Conservation (phyloP, 2,113 vertebrate species). For the Cyrtonyx montezumae region DNA sequence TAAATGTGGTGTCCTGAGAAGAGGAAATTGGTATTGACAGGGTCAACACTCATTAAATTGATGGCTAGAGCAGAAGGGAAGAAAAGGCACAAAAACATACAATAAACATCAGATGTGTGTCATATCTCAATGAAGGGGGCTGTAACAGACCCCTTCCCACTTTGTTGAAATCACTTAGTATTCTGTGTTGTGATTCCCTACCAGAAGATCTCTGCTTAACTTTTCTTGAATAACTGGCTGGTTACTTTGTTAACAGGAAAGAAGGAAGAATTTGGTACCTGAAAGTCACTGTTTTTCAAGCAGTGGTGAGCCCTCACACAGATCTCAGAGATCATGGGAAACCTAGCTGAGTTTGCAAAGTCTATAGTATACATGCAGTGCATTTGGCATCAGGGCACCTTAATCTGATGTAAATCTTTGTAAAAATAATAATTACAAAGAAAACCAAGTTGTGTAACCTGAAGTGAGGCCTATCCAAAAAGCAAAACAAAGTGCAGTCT, state of each 20-base stretch:
- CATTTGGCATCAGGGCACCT: not conserved
- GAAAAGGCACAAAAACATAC: not conserved
- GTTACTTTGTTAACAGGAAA: slow-evolving; percentile 25
- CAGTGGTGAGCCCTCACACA: not conserved
- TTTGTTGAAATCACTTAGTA: slow-evolving; percentile 50
- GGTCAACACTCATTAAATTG: slow-evolving; percentile 71
- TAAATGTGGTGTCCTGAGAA: slow-evolving; percentile 62
- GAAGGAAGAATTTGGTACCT: not conserved
- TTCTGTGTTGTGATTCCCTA: slow-evolving; percentile 12
- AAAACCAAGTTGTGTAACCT: not conserved
- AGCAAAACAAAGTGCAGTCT: not conserved
- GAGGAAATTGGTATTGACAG: slow-evolving; percentile 77
- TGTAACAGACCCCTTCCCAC: not conserved
- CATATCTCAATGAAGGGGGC: slow-evolving; percentile 29
- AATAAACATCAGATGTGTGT: slow-evolving; percentile 26
- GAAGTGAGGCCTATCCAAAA: not conserved
- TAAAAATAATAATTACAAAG: slow-evolving; percentile 1
- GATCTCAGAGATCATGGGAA: slow-evolving; percentile 14
- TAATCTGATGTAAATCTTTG: not conserved
- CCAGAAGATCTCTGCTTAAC: slow-evolving; percentile 4
- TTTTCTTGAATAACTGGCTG: slow-evolving; percentile 26
- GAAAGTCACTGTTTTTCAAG: slow-evolving; percentile 32
- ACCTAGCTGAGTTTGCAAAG: not conserved
- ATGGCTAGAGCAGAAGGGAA: slow-evolving; percentile 37
- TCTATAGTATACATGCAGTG: not conserved